These are phyloP conservation scores for Megaleporinus macrocephalus DNA, from an alignment of 2,113 vertebrate genomes.

Conservation along the genomic window DNA sequence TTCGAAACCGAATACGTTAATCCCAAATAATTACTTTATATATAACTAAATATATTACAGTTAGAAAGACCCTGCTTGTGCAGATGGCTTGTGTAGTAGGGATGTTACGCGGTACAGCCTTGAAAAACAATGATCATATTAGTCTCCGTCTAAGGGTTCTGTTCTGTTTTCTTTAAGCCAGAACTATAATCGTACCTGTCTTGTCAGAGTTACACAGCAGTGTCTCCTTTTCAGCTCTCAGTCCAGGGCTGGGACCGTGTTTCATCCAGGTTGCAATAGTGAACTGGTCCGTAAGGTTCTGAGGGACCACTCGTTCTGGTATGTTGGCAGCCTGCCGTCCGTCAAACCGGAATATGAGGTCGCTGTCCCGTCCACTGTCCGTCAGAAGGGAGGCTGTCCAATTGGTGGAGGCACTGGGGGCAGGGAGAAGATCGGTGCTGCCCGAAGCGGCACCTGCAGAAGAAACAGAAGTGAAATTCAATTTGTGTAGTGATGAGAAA, in stretches of 20 bases:
- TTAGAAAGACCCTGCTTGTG: too few relatives aligned
- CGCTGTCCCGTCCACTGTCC: conserved; percentile 85
- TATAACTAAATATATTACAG: too few relatives aligned
- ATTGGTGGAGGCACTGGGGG: conserved; percentile 84
- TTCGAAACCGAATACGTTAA: too few relatives aligned
- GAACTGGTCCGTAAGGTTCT: conserved; percentile 97
- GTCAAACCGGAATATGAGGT: conserved; percentile 94
- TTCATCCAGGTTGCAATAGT: conserved; percentile 98
- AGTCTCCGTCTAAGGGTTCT: too few relatives aligned
- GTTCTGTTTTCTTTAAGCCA: too few relatives aligned
- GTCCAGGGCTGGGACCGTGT: conserved; percentile 91
- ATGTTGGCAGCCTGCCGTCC: conserved; percentile 94
- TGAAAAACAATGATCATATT: too few relatives aligned
- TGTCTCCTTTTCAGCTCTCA: conserved; percentile 95
- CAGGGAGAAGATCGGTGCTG: conserved; percentile 92
- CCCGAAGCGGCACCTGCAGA: conserved; percentile 90
- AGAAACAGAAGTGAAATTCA: conserved; percentile 13
- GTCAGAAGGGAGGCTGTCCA: conserved; percentile 91
- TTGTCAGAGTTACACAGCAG: conserved; percentile 98
- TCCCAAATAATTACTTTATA: too few relatives aligned
- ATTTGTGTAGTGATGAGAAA: not conserved
- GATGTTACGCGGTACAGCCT: too few relatives aligned
- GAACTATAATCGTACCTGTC: conserved; percentile 79
- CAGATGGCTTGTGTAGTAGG: too few relatives aligned
- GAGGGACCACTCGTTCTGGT: conserved; percentile 90